A percentile compares a stretch with the other conserved stretches of the same genome.
Evolutionary conservation across 2,888 invertebrate species (phyloP).

Genomic region (Magallana nippona): DNA sequence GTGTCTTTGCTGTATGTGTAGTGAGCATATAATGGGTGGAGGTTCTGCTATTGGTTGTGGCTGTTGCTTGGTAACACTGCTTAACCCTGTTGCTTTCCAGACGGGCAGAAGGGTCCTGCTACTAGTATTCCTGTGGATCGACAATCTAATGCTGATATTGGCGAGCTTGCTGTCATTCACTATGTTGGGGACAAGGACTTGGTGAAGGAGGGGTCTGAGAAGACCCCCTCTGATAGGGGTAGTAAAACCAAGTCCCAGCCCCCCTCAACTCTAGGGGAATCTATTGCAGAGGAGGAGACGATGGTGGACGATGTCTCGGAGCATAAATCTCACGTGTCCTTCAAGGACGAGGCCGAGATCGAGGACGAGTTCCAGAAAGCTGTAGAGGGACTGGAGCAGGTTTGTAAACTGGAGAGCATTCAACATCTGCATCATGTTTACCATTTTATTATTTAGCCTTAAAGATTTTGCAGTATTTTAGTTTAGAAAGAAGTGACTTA

Average conservation of each 20-base stretch:
- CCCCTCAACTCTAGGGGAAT: slow-evolving; percentile 56
- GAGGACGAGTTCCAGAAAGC: slow-evolving; percentile 66
- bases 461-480: too few relatives aligned
- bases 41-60: neutral
- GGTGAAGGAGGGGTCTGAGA: slow-evolving; percentile 59
- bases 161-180: slow-evolving; percentile 67
- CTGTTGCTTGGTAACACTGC: slow-evolving; percentile 30
- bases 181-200: slow-evolving; percentile 55
- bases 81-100: slow-evolving; percentile 54
- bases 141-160: slow-evolving; percentile 61
- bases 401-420: slow-evolving; percentile 4
- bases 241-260: slow-evolving; percentile 52
- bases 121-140: slow-evolving; percentile 69
- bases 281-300: slow-evolving; percentile 52
- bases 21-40: too few relatives aligned
- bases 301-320: slow-evolving; percentile 51
- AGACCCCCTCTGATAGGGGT: slow-evolving; percentile 50
- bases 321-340: slow-evolving; percentile 55
- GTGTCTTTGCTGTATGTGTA: neutral
- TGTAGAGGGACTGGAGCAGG: slow-evolving; percentile 55
- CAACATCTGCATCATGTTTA: too few relatives aligned
- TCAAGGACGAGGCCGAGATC: slow-evolving; percentile 55
- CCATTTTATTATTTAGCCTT: too few relatives aligned
- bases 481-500: too few relatives aligned
- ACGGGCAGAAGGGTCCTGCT: slow-evolving; percentile 55